Percentiles rank a stretch among this genome's conserved stretches.
Evolutionary conservation across 1,140 invertebrate species (phyloP).

Genomic region (honey bee (Apis mellifera)): DNA sequence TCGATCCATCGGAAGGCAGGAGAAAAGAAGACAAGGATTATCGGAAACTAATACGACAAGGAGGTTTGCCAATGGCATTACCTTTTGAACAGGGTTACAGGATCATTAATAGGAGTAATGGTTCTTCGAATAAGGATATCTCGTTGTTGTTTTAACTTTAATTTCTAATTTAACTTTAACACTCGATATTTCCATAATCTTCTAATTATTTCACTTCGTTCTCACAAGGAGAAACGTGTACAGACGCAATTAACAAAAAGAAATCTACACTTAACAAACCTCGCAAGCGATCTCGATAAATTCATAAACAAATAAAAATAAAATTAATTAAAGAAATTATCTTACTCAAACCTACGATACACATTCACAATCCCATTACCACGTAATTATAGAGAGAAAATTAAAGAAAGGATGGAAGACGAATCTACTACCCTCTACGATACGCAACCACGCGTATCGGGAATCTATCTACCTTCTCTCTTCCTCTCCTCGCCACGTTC

Average conservation of each 20-base stretch:
- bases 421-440: too few species aligned
- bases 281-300: neutral
- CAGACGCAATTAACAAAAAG: too few species aligned
- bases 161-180: neutral
- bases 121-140: neutral
- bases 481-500: neutral
- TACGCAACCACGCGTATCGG: too few species aligned
- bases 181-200: neutral
- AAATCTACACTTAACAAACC: too few species aligned
- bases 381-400: too few species aligned
- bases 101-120: slow-evolving; percentile 55
- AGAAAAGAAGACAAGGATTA: neutral
- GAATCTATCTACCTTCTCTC: neutral
- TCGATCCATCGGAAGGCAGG: neutral
- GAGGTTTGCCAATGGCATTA: slow-evolving; percentile 68
- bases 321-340: neutral
- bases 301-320: neutral
- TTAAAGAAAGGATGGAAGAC: too few species aligned
- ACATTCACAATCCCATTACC: neutral
- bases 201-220: neutral
- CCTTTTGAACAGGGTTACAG: slow-evolving; percentile 71
- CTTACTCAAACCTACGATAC: neutral
- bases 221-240: neutral
- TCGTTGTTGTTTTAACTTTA: neutral
- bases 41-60: slow-evolving; percentile 56